Percentiles rank a stretch among this genome's conserved stretches.
Evolutionary conservation across 2,797 vertebrate species (phyloP).

Genomic region (Phyllotis vaccarum): DNA sequence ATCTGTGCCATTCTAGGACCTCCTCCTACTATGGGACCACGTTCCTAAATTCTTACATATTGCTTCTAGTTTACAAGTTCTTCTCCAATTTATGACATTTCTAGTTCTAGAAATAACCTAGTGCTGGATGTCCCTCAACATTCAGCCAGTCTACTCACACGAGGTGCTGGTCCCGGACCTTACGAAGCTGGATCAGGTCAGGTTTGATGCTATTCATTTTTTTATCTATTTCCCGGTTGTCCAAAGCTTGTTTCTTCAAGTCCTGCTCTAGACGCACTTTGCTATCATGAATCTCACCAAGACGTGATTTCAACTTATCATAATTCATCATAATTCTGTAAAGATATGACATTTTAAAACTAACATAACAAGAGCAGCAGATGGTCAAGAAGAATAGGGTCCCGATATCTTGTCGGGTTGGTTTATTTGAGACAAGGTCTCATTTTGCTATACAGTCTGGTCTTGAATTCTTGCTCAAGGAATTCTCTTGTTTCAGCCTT

Average conservation of each 20-base stretch:
- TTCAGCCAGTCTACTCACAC: constrained; percentile 90
- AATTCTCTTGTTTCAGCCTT: background rate
- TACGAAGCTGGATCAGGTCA: constrained; percentile 97
- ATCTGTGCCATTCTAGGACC: background rate
- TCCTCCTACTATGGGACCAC: background rate
- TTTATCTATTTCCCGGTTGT: constrained; percentile 97
- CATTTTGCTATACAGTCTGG: background rate
- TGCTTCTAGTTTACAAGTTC: background rate
- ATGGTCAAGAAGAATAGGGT: background rate
- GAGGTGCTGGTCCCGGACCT: constrained; percentile 97
- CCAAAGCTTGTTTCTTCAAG: constrained; percentile 96
- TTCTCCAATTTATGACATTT: background rate
- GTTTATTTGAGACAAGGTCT: background rate
- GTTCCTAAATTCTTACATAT: constrained; percentile 38
- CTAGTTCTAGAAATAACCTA: background rate
- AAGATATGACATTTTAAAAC: constrained; percentile 69
- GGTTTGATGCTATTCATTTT: constrained; percentile 99
- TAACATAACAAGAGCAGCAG: constrained; percentile 57
- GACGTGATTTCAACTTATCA: constrained; percentile 96
- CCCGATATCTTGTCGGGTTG: background rate
- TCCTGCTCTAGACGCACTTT: constrained; percentile 96
- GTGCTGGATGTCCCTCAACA: background rate
- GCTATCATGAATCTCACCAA: constrained; percentile 98
- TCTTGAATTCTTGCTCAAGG: background rate
- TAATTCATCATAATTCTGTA: constrained; percentile 97